Evolutionary conservation across 2,888 invertebrate genomes (phyloP), one percentile per base, ranked within the genome.

Genomic region (Aleiodes leptofemur): DNA sequence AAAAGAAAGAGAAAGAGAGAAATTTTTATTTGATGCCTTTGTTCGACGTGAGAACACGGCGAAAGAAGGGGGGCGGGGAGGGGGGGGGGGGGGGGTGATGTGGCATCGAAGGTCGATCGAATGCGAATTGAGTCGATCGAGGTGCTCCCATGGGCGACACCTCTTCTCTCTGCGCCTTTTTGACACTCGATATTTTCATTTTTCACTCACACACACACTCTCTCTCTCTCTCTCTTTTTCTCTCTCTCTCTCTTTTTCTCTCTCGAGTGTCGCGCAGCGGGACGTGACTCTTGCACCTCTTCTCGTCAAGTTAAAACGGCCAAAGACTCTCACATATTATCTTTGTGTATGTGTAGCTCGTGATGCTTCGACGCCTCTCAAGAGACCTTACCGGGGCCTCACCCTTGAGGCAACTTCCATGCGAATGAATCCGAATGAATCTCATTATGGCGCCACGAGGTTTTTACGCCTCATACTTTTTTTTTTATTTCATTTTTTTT

Each of bases 31-130:
- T 79, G 55, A n/a, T 78, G 68, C 79, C 80, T 83, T 85, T 85
- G 86, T 84, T 85, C 85, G 82, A 86, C 86, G 85, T 86, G 87
- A 87, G 87, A 87, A 86, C 84, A 86, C 83, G 83, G 81, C 76
- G 78, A 23, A 23, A 23, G 23, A 23, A 23, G 23, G 23, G 23
- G 23, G 23, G 23, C 1, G 23, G 81, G 83, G 80, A 78, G 83
- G 81, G 80, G 79, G 83, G 81, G 81, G 81, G 82, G 82, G 80
- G 71, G 79, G n/a, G 50, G 31, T 53, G n/a, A 29, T 51, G 38
- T 53, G 61, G 73, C 53, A 64, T 66, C 50, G 73, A 69, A 56
- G 56, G 66, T 59, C 66, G 56, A 57, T 50, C 70, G 51, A 76
- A 69, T 76, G 78, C 83, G 81, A 83, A 86, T 86, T 84, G 84